phyloP scores from a whole-genome alignment of 1,140 invertebrate species.

The Augochlora pura region DNA sequence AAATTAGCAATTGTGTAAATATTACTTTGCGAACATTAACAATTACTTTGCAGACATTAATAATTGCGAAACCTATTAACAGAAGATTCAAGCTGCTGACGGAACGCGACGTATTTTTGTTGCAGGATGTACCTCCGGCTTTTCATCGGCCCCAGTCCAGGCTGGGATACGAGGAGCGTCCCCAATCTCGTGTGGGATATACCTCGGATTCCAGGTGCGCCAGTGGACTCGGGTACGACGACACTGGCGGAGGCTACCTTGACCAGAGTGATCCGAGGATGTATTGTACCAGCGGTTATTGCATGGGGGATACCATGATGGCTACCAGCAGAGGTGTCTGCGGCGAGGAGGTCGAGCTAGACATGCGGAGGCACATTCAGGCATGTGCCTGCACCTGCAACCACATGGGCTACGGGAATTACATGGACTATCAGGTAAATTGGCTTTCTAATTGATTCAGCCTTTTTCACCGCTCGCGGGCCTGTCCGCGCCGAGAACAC shows the following conservation, averaged over 20 bases:
- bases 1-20: no score
- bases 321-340: constrained; percentile 76
- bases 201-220: constrained; percentile 77
- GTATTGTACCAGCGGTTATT: constrained; percentile 79
- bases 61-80: no score
- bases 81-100: no score
- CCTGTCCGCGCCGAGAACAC: not conserved
- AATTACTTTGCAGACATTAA: no score
- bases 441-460: not conserved
- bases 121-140: constrained; percentile 71
- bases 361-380: constrained; percentile 92
- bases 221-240: constrained; percentile 76
- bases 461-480: not conserved
- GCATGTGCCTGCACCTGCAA: constrained; percentile 93
- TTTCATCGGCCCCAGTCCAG: constrained; percentile 76
- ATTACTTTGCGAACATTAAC: no score
- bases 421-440: constrained; percentile 92
- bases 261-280: constrained; percentile 77
- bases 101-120: constrained; percentile 9
- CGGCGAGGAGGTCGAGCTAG: constrained; percentile 83
- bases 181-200: constrained; percentile 77
- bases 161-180: constrained; percentile 77
- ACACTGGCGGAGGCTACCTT: constrained; percentile 76
- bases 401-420: constrained; percentile 95
- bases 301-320: constrained; percentile 80